Base-by-base conservation (phyloP, 2,113 vertebrate genomes). In the Chaetodon trifascialis region DNA sequence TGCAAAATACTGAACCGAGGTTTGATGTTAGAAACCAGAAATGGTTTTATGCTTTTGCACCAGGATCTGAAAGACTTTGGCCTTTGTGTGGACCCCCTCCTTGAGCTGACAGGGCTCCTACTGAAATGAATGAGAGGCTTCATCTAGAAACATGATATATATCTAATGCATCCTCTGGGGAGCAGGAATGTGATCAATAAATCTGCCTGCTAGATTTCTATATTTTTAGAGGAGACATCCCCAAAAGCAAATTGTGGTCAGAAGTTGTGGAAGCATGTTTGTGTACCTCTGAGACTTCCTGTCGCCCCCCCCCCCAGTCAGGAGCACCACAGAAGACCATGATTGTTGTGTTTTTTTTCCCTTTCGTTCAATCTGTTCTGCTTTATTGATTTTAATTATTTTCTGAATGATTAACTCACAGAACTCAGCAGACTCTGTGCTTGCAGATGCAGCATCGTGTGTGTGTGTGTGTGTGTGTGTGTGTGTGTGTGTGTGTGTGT, bases 301-400 rank as follows among this genome's bases (percentile, higher is more conserved):
- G 1, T 21, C 63, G n/a, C n/a, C 30, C 11, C 10, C 6, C 47
- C 16, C 2, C 5, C 14, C 44, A 16, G 12, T 68, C 55, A 25
- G 49, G 19, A 36, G 38, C 42, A 0, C 4, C 17, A 2, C 14
- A 47, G 65, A 36, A 25, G 23, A 47, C 7, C 23, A 0, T 0
- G 52, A 38, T 38, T 42, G 52, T 47, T 77, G 23, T 42, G 7
- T 23, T n/a, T 65, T 59, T n/a, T 36, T 51, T 0, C 15, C 10
- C 11, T 51, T 69, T 76, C 67, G 73, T 83, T 89, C 73, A 89
- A 79, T 87, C 82, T 87, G 89, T 92, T 92, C 86, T 91, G 86
- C 84, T 90, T 92, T 88, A 88, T 88, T 89, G 91, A 79, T 76
- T 93, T 91, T 86, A 93, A 93, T 93, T 93, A 89, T 90, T 85